Percentiles rank a stretch among this genome's conserved stretches.
Evolutionary conservation across 2,797 vertebrate genomes (phyloP).

Genomic region (Manis crassicaudata): DNA sequence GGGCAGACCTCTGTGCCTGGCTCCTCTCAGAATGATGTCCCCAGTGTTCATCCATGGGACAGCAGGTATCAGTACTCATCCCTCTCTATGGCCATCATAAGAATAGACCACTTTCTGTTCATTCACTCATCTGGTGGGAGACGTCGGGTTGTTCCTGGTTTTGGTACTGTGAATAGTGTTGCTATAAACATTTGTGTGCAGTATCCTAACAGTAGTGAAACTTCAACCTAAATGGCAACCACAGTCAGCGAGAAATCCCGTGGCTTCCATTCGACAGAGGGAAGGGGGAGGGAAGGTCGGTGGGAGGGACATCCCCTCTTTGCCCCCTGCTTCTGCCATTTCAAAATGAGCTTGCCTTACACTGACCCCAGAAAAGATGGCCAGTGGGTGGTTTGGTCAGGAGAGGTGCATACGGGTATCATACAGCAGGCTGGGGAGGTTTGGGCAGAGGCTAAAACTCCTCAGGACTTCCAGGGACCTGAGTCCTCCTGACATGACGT

Average conservation of each 20-base stretch:
- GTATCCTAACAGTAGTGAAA: background rate
- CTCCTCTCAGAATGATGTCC: background rate
- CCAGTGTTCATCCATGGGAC: background rate
- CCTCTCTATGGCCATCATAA: background rate
- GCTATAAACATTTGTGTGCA: background rate
- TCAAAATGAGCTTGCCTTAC: background rate
- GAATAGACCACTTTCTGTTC: too few relatives aligned
- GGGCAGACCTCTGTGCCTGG: background rate
- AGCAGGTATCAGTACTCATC: background rate
- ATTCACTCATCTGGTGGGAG: too few relatives aligned
- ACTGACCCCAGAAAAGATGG: too few relatives aligned
- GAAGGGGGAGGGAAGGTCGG: too few relatives aligned
- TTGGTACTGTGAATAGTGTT: background rate
- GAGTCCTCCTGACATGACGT: background rate
- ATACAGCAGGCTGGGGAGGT: too few relatives aligned
- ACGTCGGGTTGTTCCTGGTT: background rate
- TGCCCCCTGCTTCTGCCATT: background rate
- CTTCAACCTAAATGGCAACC: fast-evolving
- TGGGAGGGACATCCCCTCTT: background rate
- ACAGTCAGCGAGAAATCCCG: background rate
- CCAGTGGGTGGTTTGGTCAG: background rate
- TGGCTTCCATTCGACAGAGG: background rate
- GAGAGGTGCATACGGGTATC: background rate
- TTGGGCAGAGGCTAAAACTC: background rate
- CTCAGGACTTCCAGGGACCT: background rate